Evolutionary conservation across 1,140 invertebrate species (phyloP), one percentile per base, ranked within the genome.

Genomic region (Papilio glaucus): DNA sequence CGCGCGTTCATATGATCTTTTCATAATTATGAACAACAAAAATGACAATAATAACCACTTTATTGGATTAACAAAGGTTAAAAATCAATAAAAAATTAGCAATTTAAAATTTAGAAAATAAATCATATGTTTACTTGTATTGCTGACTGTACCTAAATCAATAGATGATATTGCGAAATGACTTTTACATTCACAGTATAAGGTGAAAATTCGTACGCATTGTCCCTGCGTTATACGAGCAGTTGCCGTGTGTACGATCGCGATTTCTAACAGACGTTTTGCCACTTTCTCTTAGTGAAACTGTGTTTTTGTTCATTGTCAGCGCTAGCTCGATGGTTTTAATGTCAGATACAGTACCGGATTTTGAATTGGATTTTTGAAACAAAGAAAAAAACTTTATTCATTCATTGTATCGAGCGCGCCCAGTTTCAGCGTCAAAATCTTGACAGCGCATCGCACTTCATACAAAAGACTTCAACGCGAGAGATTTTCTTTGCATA

Each of bases 251-350:
- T 72, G 77, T 76, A 77, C 77, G 80, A 75, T 85, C 77, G 83
- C 84, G 87, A 90, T 91, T 89, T 90, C 87, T 90, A 91, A 82
- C 38, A 75, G 42, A 77, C 77, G 75, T 78, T 78, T 82, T 63
- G 73, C 79, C 76, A 91, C 89, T 91, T 91, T 91, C 89, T 87
- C 89, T 86, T 80, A 83, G 89, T 85, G 89, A 91, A 91, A 91
- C 89, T 81, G 79, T 83, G 84, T 89, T 88, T 87, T 91, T 87
- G 86, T 82, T 77, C 83, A 87, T 88, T 88, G 88, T 86, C 80
- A 77, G 83, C 76, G 39, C 29, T 69, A 61, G 18, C 26, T 68
- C 70, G 80, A 69, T 69, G 60, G 62, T 84, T 85, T 78, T 75
- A 86, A 83, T 77, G 78, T 79, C 74, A 72, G 72, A 72, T 72